Percentiles rank a stretch among this genome's conserved stretches.
These are phyloP conservation scores for Boleophthalmus pectinirostris DNA, from an alignment of 2,113 vertebrate genomes.

Conservation along the genomic window DNA sequence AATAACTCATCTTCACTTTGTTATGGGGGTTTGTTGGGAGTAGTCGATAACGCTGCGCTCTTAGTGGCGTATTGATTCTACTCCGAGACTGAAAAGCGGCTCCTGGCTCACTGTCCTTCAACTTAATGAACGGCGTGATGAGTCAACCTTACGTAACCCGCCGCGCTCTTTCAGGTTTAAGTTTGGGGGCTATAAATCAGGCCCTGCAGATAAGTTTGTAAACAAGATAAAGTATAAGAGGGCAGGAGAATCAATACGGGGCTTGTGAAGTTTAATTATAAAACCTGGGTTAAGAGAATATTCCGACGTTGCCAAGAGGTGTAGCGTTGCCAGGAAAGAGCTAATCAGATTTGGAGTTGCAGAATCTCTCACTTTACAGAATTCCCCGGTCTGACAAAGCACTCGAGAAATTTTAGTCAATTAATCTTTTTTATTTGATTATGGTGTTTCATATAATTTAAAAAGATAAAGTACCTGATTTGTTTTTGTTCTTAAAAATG, in stretches of 20 bases:
- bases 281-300: conserved; percentile 3
- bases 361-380: neutral
- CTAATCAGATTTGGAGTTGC: neutral
- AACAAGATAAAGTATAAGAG: neutral
- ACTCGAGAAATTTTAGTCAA: neutral
- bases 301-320: neutral
- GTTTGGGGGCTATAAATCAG: conserved; percentile 22
- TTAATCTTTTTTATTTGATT: neutral
- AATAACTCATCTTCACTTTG: neutral
- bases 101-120: conserved; percentile 2
- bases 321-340: neutral
- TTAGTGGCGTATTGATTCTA: conserved; percentile 16
- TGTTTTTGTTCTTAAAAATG: too few species aligned
- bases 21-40: neutral
- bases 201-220: conserved; percentile 8
- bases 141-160: conserved; percentile 13
- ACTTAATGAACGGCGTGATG: conserved; percentile 12
- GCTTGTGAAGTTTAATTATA: conserved; percentile 12
- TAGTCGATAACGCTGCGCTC: conserved; percentile 2
- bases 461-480: too few species aligned
- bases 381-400: neutral
- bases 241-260: neutral
- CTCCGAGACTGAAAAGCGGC: conserved; percentile 11
- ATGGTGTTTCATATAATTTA: too few species aligned
- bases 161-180: conserved; percentile 1